Evolutionary conservation across 2,888 invertebrate species (phyloP), one percentile per base, ranked within the genome.

Genomic region (Rotaria magnacalcarata): DNA sequence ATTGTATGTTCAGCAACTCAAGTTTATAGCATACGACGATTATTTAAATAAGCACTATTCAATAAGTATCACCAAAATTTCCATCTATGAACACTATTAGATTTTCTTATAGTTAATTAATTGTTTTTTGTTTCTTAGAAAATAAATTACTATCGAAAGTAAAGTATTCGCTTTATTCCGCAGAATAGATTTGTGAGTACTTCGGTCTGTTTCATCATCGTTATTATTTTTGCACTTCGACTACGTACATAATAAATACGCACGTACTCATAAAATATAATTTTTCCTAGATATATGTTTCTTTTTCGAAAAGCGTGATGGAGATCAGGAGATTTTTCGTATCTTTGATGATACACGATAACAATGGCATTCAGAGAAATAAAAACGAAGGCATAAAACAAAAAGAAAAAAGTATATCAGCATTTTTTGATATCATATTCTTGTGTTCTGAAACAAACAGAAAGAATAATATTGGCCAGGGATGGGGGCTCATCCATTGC

Each of bases 361-460:
- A 14, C 4, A 34, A 34, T 67, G 16, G 67, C 19, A 34, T 67
- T 34, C 19, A 34, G 14, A 67, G 67, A 67, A 34, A 34, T 34
- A 34, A 34, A 34, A 27, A 67, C 0, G 27, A 58, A 6, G 8
- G 10, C 6, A 27, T 27, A 34, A 54, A 54, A 11, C 14, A 54
- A 50, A 50, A 52, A 52, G 52, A 34, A 34, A 67, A 67, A 7
- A 34, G 16, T 67, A 34, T 34, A 34, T 19, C 19, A 67, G 67
- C 67, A 67, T 67, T 67, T 67, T 67, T 67, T 41, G 34, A 67
- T 67, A 67, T 67, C 67, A 41, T 34, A 19, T 34, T 67, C 67
- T 34, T 67, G 19, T 67, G 34, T 67, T 67, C 67, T 67, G 67
- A 67, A 34, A 67, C 67, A 67, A 67, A 67, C 67, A 67, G 16